Conservation (phyloP, 2,113 vertebrate species). For the Chaetodon auriga region DNA sequence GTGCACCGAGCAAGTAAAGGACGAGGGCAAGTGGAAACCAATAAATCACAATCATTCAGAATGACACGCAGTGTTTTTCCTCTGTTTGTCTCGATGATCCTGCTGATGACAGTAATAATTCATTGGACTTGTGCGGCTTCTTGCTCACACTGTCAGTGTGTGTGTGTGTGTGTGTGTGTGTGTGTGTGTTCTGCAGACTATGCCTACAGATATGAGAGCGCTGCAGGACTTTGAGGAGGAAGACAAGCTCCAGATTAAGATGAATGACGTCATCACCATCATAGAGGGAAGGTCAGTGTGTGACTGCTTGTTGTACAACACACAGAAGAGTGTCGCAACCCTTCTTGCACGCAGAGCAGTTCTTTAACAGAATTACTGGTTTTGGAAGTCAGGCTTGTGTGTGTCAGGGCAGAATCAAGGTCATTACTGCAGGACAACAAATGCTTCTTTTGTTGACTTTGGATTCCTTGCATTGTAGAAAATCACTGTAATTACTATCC, state of each 20-base stretch:
- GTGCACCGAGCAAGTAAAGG: not conserved
- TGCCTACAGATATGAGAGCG: constrained; percentile 97
- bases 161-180: constrained; percentile 26
- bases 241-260: constrained; percentile 93
- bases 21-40: not conserved
- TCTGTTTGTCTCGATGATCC: not conserved
- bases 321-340: not conserved
- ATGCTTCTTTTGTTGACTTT: constrained; percentile 36
- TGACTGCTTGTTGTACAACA: not conserved
- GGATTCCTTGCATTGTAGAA: constrained; percentile 39
- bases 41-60: constrained; percentile 2
- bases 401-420: not conserved
- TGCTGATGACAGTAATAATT: constrained; percentile 12
- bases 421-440: not conserved
- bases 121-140: not conserved
- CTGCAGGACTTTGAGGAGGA: constrained; percentile 97
- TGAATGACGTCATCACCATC: constrained; percentile 97
- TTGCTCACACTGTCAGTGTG: not conserved
- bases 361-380: constrained; percentile 6
- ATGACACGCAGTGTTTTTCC: not conserved
- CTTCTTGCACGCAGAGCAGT: not conserved
- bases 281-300: constrained; percentile 94
- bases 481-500: constrained; percentile 41
- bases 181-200: constrained; percentile 83
- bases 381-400: not conserved